Base-by-base conservation (phyloP, 2,113 vertebrate genomes). In the Oryzias woworae region DNA sequence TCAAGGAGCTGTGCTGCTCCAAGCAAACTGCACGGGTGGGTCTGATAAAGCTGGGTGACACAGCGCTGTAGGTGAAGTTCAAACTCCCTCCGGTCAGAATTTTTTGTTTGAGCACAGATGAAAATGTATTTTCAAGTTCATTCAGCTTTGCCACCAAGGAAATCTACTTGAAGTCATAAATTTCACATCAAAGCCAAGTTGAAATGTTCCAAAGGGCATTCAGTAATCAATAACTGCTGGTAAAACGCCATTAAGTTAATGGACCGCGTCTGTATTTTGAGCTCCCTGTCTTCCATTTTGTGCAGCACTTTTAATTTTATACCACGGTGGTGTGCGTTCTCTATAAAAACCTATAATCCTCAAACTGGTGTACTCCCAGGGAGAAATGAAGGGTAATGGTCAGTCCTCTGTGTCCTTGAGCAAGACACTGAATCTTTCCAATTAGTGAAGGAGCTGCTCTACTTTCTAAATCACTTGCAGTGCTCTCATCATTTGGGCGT, bases 31-130 rank as follows among this genome's bases (percentile, higher is more conserved):
- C 58, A 68, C 41, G 63, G 58, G 36, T 28, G 56, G 44, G 41
- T 58, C 24, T 44, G 68, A 84, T 72, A 64, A 80, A 73, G 69
- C 18, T 41, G 62, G 55, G 71, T 69, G 87, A 71, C 79, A 67
- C 75, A 66, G 58, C 17, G 66, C 77, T 77, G 62, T 63, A 77
- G 70, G 60, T 66, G 66, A 16, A n/a, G 67, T 54, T 68, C 45
- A 50, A 60, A 68, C 47, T 67, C 52, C 23, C 56, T 20, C 65
- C 24, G 62, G 20, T 54, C 52, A 56, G 58, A 16, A 62, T 80
- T 59, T 10, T 50, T 14, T 22, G 28, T 68, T 41, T 42, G 36
- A 68, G 44, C 2, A 1, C 48, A 42, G 43, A 45, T 18, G 48
- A 62, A 28, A 23, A 17, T 55, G 59, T 26, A 14, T 52, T 63